Conservation (phyloP, 2,888 invertebrate species). For the Ganaspis brasiliensis region DNA sequence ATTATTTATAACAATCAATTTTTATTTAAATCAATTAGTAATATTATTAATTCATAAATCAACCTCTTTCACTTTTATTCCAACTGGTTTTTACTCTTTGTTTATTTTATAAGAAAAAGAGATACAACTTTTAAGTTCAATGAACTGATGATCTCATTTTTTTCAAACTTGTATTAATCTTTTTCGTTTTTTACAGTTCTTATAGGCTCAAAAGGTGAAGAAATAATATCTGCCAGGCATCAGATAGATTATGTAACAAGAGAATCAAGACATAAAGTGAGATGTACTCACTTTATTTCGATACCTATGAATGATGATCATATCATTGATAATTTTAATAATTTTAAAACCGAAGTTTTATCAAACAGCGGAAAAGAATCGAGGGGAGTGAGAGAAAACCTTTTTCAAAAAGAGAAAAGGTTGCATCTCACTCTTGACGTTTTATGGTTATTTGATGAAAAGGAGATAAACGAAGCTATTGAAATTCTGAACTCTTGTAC, state of each 20-base stretch:
- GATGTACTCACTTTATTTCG: constrained; percentile 92
- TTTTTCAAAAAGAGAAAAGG: constrained; percentile 89
- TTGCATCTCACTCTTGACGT: constrained; percentile 93
- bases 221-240: constrained; percentile 87
- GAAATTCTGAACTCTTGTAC: constrained; percentile 85
- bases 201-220: constrained; percentile 82
- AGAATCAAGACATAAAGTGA: constrained; percentile 86
- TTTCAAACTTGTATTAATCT: too few species aligned
- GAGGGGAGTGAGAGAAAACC: constrained; percentile 85
- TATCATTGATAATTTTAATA: constrained; percentile 84
- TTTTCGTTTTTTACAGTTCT: constrained; percentile 78
- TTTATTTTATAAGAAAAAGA: too few species aligned
- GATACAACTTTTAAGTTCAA: too few species aligned
- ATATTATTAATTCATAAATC: not conserved
- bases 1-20: constrained; percentile 35
- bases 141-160: too few species aligned
- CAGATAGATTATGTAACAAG: constrained; percentile 88
- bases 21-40: too few species aligned
- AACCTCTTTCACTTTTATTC: not conserved
- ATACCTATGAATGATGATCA: constrained; percentile 86
- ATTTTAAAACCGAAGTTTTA: constrained; percentile 83
- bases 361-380: constrained; percentile 78
- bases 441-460: constrained; percentile 88
- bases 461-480: constrained; percentile 86
- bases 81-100: too few species aligned